Percentiles rank a stretch among this genome's conserved stretches.
Conservation (phyloP, 2,888 invertebrate genomes). For the Mesodorylaimus sp. region DNA sequence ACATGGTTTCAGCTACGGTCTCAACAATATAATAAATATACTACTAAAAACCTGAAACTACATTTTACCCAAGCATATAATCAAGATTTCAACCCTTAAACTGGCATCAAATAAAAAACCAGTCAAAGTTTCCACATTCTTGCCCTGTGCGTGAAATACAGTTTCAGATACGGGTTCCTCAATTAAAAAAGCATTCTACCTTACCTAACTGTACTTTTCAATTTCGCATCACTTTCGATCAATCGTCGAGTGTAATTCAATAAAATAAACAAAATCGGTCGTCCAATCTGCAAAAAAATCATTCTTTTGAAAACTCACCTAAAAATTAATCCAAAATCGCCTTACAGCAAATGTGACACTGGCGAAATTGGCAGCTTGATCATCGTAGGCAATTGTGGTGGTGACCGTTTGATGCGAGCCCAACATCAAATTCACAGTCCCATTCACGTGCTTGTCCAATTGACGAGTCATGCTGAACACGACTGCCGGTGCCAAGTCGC, state of each 20-base stretch:
- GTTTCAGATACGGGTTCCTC: not conserved
- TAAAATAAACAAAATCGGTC: constrained; percentile 25
- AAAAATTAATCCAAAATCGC: not conserved
- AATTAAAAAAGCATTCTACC: constrained; percentile 21
- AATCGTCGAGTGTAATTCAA: constrained; percentile 57
- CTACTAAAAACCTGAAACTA: no score
- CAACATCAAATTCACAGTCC: constrained; percentile 12
- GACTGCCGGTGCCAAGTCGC: no score
- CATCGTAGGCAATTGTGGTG: constrained; percentile 22
- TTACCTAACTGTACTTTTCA: constrained; percentile 59
- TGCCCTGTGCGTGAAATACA: not conserved
- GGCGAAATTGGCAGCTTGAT: constrained; percentile 8
- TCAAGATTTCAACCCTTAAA: no score
- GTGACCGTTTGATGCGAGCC: constrained; percentile 14
- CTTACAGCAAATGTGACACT: not conserved
- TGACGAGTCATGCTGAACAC: no score
- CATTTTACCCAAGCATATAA: no score
- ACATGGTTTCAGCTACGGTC: no score
- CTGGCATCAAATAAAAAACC: not conserved
- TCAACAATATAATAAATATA: no score
- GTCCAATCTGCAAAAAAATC: constrained; percentile 26
- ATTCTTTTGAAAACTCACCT: not conserved
- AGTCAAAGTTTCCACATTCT: not conserved
- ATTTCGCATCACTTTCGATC: constrained; percentile 51
- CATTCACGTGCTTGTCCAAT: constrained; percentile 6